Evolutionary conservation across 2,797 vertebrate species (phyloP).

Genomic region (Microhierax caerulescens): DNA sequence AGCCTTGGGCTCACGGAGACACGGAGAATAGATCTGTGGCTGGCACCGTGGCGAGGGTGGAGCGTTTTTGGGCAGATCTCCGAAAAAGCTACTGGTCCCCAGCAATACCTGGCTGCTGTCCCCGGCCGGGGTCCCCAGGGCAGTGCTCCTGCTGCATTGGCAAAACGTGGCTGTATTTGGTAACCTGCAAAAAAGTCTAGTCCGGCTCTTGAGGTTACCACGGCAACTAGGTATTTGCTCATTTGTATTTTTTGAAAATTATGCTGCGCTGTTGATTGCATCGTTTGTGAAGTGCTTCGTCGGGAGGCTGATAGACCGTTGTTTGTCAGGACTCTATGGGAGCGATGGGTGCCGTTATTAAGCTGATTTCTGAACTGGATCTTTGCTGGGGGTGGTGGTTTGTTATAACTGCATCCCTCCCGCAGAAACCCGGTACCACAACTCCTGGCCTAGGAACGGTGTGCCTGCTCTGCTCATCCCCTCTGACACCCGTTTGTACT

Average conservation of each 20-base stretch:
- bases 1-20: not conserved
- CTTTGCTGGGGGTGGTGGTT: not conserved
- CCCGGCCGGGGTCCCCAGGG: accelerated
- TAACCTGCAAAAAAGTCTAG: not conserved
- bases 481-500: not conserved
- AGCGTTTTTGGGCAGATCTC: not conserved
- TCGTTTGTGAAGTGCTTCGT: conserved; percentile 7
- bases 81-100: not conserved
- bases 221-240: conserved; percentile 25
- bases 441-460: not conserved
- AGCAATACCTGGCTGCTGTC: not conserved
- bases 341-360: not conserved
- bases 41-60: accelerated
- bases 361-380: not conserved
- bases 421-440: not conserved
- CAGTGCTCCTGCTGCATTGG: accelerated
- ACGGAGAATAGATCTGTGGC: not conserved
- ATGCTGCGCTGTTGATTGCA: conserved; percentile 16
- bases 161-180: not conserved
- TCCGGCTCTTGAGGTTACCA: not conserved
- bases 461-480: not conserved
- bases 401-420: not conserved
- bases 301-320: not conserved
- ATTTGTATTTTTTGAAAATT: conserved; percentile 54
- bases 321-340: not conserved